These are phyloP conservation scores for Chymomyza costata DNA, from an alignment of 1,140 invertebrate genomes.

Conservation along the genomic window DNA sequence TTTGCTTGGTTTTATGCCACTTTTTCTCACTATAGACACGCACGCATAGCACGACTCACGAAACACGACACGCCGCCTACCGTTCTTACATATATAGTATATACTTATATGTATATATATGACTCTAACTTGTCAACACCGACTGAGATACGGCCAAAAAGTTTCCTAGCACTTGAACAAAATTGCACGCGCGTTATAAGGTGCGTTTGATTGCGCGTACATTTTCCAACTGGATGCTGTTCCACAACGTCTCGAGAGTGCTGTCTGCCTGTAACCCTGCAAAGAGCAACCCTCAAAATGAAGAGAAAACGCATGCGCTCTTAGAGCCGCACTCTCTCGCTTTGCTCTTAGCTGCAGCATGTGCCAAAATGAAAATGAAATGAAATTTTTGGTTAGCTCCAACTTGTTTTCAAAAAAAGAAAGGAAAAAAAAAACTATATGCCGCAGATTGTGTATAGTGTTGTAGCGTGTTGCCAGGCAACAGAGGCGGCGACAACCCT, in stretches of 20 bases:
- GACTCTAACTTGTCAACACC: conserved; percentile 45
- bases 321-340: conserved; percentile 28
- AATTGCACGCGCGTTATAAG: conserved; percentile 51
- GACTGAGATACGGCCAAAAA: conserved; percentile 14
- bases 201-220: conserved; percentile 64
- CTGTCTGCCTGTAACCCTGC: neutral
- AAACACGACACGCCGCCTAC: too few species aligned
- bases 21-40: conserved; percentile 42
- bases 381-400: conserved; percentile 60
- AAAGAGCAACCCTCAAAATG: conserved; percentile 14
- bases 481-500: conserved; percentile 47
- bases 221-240: conserved; percentile 70
- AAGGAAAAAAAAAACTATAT: conserved; percentile 6
- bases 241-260: conserved; percentile 20
- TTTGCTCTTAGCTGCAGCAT: conserved; percentile 45
- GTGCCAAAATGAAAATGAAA: conserved; percentile 68
- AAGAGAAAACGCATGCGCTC: conserved; percentile 10
- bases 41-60: conserved; percentile 11
- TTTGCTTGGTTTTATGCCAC: conserved; percentile 18
- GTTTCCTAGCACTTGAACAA: conserved; percentile 5
- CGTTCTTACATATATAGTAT: too few species aligned
- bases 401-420: conserved; percentile 37
- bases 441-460: too few species aligned
- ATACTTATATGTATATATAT: too few species aligned
- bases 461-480: too few species aligned